Evolutionary conservation across 2,888 invertebrate species (phyloP).

Genomic region (Lamellibrachia columna): DNA sequence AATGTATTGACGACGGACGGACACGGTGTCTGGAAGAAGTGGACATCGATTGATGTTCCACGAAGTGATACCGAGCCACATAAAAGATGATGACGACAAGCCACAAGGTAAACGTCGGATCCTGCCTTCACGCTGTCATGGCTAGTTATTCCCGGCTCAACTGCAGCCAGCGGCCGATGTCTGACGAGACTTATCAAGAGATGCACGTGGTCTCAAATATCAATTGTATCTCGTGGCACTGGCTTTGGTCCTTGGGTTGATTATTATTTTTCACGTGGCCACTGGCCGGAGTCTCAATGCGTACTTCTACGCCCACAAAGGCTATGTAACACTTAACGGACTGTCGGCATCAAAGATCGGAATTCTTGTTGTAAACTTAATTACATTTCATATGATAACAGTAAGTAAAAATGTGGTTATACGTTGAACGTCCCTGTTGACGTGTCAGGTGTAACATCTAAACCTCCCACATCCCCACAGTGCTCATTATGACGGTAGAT

Average conservation of each 20-base stretch:
- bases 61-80: background rate
- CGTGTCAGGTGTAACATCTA: too few relatives aligned
- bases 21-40: background rate
- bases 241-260: background rate
- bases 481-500: too few relatives aligned
- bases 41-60: constrained; percentile 7
- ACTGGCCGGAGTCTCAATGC: background rate
- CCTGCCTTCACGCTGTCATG: background rate
- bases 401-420: background rate
- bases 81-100: background rate
- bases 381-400: background rate
- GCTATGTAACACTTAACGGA: background rate
- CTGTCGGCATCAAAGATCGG: background rate
- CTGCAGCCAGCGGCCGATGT: background rate
- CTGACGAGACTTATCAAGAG: background rate
- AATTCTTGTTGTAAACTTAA: too few relatives aligned
- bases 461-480: too few relatives aligned
- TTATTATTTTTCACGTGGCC: background rate
- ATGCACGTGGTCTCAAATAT: background rate
- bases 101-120: background rate
- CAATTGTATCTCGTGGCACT: background rate
- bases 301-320: background rate
- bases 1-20: too few relatives aligned
- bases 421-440: too few relatives aligned
- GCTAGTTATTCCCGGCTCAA: background rate